A percentile compares a stretch with the other conserved stretches of the same genome.
Conservation (phyloP, 2,113 vertebrate genomes). For the Typhlomys cinereus region DNA sequence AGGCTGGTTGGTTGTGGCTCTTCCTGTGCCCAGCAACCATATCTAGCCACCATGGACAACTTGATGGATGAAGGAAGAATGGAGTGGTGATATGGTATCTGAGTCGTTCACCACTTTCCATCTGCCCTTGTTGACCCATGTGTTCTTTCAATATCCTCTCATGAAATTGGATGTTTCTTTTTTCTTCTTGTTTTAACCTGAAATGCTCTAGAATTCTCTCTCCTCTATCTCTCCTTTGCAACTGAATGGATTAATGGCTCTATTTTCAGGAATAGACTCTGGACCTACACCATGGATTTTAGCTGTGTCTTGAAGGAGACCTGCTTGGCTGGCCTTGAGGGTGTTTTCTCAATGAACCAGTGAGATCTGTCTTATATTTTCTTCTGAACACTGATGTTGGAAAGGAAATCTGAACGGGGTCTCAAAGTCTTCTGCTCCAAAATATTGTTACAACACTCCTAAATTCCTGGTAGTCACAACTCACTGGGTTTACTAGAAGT, state of each 20-base stretch:
- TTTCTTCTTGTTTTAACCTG: neutral
- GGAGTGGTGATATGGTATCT: neutral
- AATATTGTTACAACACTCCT: neutral
- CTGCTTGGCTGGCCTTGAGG: neutral
- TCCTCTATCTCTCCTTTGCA: neutral
- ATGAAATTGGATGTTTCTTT: neutral
- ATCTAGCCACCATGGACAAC: neutral
- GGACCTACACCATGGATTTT: no score
- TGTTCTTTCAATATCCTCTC: neutral
- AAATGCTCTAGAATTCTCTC: slow-evolving; percentile 9
- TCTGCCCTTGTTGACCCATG: neutral
- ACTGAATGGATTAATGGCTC: neutral
- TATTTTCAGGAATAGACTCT: neutral
- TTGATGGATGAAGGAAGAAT: neutral
- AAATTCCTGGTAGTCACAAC: neutral
- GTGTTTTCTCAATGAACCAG: neutral
- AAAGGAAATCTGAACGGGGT: neutral
- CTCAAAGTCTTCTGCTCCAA: slow-evolving; percentile 23
- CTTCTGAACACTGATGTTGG: neutral
- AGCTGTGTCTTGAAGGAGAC: neutral
- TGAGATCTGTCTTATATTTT: neutral
- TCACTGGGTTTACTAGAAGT: neutral
- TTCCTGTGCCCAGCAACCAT: slow-evolving; percentile 11
- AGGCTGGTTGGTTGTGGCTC: neutral
- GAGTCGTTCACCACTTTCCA: neutral